Evolutionary conservation across 2,888 invertebrate species (phyloP).

Genomic region (Oscheius sp.): DNA sequence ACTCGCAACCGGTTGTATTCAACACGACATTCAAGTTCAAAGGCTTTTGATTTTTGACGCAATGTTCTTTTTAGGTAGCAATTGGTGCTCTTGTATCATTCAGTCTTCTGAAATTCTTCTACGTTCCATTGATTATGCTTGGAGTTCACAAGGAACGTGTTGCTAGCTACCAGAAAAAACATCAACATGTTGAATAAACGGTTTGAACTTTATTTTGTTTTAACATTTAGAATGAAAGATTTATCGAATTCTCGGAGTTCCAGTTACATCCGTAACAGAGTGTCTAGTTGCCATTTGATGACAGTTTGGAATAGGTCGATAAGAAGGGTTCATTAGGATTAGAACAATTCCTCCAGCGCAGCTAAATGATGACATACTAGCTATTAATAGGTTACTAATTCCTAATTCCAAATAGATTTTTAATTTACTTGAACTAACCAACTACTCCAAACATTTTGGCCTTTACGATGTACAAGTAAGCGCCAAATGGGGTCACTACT

Average conservation of each 20-base stretch:
- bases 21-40: constrained; percentile 64
- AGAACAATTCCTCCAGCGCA: neutral
- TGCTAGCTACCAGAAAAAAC: constrained; percentile 47
- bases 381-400: neutral
- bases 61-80: constrained; percentile 52
- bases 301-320: no score
- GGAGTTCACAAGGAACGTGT: constrained; percentile 66
- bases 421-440: neutral
- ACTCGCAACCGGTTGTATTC: constrained; percentile 64
- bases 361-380: neutral
- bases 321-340: neutral
- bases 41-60: neutral
- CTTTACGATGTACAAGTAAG: neutral
- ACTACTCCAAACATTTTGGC: neutral
- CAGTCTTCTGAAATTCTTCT: constrained; percentile 64
- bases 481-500: neutral
- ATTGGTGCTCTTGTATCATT: constrained; percentile 63
- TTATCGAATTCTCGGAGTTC: no score
- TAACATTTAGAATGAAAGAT: no score
- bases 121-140: constrained; percentile 67
- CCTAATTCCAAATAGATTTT: neutral
- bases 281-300: no score
- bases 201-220: no score
- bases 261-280: no score
- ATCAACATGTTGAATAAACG: constrained; percentile 30